Conservation (phyloP, 1,140 invertebrate species). For the Trinorchestia longiramus region DNA sequence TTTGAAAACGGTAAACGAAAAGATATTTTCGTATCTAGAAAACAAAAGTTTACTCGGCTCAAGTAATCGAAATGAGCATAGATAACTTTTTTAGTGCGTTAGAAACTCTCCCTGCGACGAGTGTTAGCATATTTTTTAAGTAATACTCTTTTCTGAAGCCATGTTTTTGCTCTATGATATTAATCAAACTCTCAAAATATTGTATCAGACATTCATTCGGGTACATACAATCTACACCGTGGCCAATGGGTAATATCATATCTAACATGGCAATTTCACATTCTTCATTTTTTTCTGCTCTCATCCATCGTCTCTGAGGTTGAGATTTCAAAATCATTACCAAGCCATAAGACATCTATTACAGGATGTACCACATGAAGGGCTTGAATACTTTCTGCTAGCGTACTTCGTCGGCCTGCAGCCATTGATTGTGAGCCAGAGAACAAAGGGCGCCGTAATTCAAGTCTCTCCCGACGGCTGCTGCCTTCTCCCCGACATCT, state of each 20-base stretch:
- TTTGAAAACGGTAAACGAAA: too few relatives aligned
- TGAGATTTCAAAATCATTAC: too few relatives aligned
- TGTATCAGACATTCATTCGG: background rate
- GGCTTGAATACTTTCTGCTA: background rate
- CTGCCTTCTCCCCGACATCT: background rate
- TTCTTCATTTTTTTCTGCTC: background rate
- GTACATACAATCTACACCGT: background rate
- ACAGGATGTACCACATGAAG: background rate
- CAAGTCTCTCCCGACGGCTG: background rate
- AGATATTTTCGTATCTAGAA: too few relatives aligned
- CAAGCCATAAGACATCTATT: background rate
- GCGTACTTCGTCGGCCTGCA: background rate
- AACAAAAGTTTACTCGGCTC: too few relatives aligned
- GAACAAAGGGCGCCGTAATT: background rate
- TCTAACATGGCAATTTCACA: background rate
- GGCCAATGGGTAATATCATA: background rate
- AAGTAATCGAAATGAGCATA: too few relatives aligned
- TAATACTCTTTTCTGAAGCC: too few relatives aligned
- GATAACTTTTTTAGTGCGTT: too few relatives aligned
- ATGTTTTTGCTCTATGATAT: too few relatives aligned
- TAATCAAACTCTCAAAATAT: background rate
- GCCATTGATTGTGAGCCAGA: background rate
- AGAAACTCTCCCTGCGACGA: too few relatives aligned
- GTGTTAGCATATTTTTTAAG: too few relatives aligned
- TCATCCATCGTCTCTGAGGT: background rate